Conservation (phyloP, 1,140 invertebrate genomes). For the Macrotrachela quadricornifera region DNA sequence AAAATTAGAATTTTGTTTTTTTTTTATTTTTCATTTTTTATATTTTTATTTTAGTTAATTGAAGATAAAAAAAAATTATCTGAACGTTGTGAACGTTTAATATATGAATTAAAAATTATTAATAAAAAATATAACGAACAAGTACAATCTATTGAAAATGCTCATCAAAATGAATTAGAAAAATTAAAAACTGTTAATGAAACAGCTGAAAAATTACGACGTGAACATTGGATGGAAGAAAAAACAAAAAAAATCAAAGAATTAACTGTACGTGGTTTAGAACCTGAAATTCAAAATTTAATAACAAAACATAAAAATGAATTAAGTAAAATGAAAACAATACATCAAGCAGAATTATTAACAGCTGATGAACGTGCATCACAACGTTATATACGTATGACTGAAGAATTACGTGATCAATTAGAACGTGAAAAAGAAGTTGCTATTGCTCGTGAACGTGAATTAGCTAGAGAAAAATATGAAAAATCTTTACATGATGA, state of each 20-base stretch:
- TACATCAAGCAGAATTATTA: conserved; percentile 28
- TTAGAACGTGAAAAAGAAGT: conserved; percentile 27
- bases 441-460: conserved; percentile 17
- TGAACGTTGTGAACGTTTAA: conserved; percentile 27
- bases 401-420: conserved; percentile 28
- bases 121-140: conserved; percentile 28
- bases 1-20: background rate
- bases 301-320: conserved; percentile 31
- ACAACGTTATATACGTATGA: conserved; percentile 26
- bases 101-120: conserved; percentile 25
- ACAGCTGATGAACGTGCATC: conserved; percentile 27
- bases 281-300: conserved; percentile 30
- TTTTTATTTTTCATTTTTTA: background rate
- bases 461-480: conserved; percentile 16
- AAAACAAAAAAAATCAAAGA: conserved; percentile 34
- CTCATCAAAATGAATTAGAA: conserved; percentile 20
- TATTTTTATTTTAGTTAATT: conserved; percentile 19
- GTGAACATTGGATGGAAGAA: conserved; percentile 32
- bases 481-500: conserved; percentile 30
- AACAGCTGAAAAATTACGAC: conserved; percentile 27
- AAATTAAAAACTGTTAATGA: conserved; percentile 28
- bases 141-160: conserved; percentile 21
- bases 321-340: conserved; percentile 26
- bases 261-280: conserved; percentile 31
- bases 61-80: conserved; percentile 28